Base-by-base conservation (phyloP, 2,888 invertebrate species). In the Idaea aversata region DNA sequence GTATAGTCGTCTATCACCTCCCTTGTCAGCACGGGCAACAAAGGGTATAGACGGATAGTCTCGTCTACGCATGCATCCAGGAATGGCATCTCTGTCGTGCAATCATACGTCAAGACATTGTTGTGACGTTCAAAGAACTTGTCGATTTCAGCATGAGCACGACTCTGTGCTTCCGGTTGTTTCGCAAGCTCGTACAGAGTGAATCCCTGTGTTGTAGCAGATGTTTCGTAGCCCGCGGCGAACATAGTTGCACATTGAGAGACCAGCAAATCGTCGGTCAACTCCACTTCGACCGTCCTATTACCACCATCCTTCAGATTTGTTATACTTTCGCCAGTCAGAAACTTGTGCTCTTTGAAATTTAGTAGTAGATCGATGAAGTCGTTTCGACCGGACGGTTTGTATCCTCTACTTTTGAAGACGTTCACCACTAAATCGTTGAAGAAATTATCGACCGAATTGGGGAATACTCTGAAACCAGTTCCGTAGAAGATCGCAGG, bases 221-320 rank as follows among this genome's bases (percentile, higher is more conserved):
- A 82, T 0, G 87, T 86, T 61, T 87, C 86, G 61, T 78, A 87
- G 0, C 87, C 87, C 34, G 83, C 87, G 6, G 70, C 77, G 60
- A 87, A 87, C 61, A 95, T 93, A 0, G 93, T 74, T 25, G 93
- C 87, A 2, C 93, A 90, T 65, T 95, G 94, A 0, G 93, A 89
- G 0, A 89, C 85, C 15, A 94, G 71, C 60, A 94, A 79, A 2
- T 90, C 84, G 16, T 91, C 72, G 0, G 85, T 81, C 5, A 93
- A 72, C 7, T 81, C 73, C 0, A 85, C 35, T 15, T 75, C 65
- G 0, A 79, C 63, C 34, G 71, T 78, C 83, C 0, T 88, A 66
- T 66, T 88, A 0, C 67, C 75, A 0, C 74, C 77, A 10, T 69
- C 73, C 34, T 77, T 77, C 3, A 71, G 60, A 34, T 81, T 83